Conservation (phyloP, 1,140 invertebrate species). For the Drosophila rhopaloa region DNA sequence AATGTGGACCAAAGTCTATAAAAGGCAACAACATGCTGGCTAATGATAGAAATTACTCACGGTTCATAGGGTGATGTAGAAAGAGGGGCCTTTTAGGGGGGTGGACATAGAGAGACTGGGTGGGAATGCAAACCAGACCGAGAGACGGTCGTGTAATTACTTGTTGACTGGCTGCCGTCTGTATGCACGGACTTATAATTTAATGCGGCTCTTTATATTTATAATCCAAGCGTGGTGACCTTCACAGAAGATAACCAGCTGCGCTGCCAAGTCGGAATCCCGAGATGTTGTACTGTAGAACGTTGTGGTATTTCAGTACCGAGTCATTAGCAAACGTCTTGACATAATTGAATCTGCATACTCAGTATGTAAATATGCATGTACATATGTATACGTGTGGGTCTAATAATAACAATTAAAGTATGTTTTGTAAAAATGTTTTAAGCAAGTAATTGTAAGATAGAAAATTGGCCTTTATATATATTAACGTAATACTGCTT, state of each 20-base stretch:
- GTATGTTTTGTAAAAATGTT: background rate
- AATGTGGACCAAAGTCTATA: slow-evolving; percentile 42
- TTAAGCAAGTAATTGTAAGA: background rate
- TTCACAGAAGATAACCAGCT: slow-evolving; percentile 49
- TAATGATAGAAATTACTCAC: slow-evolving; percentile 44
- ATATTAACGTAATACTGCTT: too few species aligned
- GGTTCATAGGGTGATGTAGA: slow-evolving; percentile 4
- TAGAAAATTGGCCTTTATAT: too few species aligned
- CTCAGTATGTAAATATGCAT: slow-evolving; percentile 2
- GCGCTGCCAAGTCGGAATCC: slow-evolving; percentile 2
- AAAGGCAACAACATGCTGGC: slow-evolving; percentile 30
- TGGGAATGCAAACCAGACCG: slow-evolving; percentile 35
- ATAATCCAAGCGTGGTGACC: slow-evolving; percentile 63
- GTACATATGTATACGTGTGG: background rate
- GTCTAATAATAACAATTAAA: background rate
- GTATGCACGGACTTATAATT: slow-evolving; percentile 54
- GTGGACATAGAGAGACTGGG: background rate
- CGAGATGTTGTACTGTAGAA: background rate
- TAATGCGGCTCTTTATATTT: slow-evolving; percentile 63
- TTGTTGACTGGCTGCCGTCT: slow-evolving; percentile 23
- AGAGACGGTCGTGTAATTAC: slow-evolving; percentile 32
- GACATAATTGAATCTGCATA: slow-evolving; percentile 35
- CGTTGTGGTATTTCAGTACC: background rate
- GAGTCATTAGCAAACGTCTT: slow-evolving; percentile 29
- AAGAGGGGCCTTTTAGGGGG: background rate